Conservation (phyloP, 2,888 invertebrate genomes). For the Julus scanicus region DNA sequence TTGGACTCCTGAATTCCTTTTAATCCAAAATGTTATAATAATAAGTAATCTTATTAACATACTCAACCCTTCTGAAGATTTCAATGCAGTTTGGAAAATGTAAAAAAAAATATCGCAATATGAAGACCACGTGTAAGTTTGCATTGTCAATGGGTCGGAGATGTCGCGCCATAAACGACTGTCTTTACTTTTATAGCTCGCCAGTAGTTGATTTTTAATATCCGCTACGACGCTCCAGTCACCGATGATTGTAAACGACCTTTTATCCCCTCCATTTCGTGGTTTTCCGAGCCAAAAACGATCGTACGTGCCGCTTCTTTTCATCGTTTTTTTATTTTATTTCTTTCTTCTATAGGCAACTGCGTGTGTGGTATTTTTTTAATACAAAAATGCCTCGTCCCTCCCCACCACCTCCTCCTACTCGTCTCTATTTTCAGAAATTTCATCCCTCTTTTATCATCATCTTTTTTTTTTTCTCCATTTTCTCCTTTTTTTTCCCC, state of each 20-base stretch:
- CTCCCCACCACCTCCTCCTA: background rate
- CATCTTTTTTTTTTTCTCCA: background rate
- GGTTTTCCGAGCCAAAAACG: slow-evolving; percentile 24
- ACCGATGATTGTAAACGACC: slow-evolving; percentile 24
- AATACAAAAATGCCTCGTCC: slow-evolving; percentile 30
- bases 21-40: no score
- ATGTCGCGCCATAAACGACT: background rate
- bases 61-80: no score
- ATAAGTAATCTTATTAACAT: no score
- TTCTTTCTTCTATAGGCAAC: background rate
- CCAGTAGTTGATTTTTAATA: slow-evolving; percentile 25
- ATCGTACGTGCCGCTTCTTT: slow-evolving; percentile 34
- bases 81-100: no score
- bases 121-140: background rate
- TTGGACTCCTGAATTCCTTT: no score
- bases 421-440: slow-evolving; percentile 31
- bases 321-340: slow-evolving; percentile 23
- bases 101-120: background rate
- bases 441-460: slow-evolving; percentile 39
- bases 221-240: slow-evolving; percentile 3
- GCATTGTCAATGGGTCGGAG: background rate
- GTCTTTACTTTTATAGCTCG: background rate
- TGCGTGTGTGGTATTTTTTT: background rate
- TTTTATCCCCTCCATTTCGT: slow-evolving; percentile 31
- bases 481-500: background rate